Conservation (phyloP, 2,113 vertebrate genomes). For the Ailuropoda melanoleuca region DNA sequence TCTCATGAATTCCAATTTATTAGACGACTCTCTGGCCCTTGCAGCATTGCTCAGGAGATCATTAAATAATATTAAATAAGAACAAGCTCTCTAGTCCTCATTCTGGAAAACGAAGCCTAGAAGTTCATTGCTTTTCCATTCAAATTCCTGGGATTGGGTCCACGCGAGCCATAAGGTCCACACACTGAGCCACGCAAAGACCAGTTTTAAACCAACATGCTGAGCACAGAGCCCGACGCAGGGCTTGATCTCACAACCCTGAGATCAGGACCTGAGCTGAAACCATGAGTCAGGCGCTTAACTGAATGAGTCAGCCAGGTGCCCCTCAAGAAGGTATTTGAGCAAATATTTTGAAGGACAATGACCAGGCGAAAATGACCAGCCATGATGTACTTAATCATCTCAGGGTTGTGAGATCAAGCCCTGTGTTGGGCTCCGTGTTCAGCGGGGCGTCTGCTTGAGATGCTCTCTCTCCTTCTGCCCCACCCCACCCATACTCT, state of each 20-base stretch:
- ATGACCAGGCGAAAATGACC: no score
- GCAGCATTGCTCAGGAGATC: not conserved
- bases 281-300: no score
- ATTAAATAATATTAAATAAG: not conserved
- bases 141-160: fast-evolving
- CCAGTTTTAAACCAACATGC: no score
- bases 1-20: not conserved
- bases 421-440: not conserved
- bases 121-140: not conserved
- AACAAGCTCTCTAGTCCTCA: not conserved
- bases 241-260: no score
- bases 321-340: no score
- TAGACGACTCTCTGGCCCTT: not conserved
- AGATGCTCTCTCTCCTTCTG: not conserved
- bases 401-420: not conserved
- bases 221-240: no score
- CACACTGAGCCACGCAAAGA: not conserved
- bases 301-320: no score
- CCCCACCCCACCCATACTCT: not conserved
- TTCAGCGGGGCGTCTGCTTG: not conserved
- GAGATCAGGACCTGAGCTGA: no score
- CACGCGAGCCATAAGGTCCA: not conserved
- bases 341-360: no score
- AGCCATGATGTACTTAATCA: no score
- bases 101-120: not conserved